Base-by-base conservation (phyloP, 2,888 invertebrate species). In the Andrena haemorrhoa region DNA sequence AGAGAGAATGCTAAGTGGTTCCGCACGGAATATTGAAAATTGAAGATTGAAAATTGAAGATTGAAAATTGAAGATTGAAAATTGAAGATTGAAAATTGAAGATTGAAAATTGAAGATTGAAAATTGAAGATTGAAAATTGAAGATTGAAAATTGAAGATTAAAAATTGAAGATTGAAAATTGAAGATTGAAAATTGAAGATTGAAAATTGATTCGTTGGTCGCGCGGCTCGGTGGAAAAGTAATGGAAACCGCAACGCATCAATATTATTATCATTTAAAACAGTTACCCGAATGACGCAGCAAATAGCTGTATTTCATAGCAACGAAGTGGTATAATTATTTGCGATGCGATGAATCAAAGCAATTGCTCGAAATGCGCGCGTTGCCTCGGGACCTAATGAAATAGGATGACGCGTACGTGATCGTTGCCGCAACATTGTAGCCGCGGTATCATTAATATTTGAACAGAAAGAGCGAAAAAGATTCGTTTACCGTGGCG, bases 191-290 rank as follows among this genome's bases (percentile, higher is more conserved):
- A 33, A n/a, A n/a, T n/a, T 7, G 10, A 61, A 33, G 3, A 20
- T 20, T 61, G 8, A 3, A 61, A 35, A 61, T 61, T 20, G 16
- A 33, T 68, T 20, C 12, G 51, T 20, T 33, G 31, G 53, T 23
- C 4, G 33, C 31, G 16, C 33, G 35, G 33, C 8, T 7, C 23
- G 33, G 29, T 12, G 16, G 23, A 53, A 73, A 53, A 53, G 73
- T 31, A 64, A 64, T 35, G 31, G 35, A 33, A 41, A 53, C 26
- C 68, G 56, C 23, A 23, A 41, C 26, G 51, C 26, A 7, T 64
- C 64, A 64, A 56, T 41, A 16, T 41, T 41, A 23, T 56, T 56
- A 65, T 47, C 31, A 56, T 65, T 73, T 73, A 47, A 73, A 73
- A 10, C 23, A 53, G 65, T 73, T 65, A 16, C 26, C 8, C 41